Base-by-base conservation (phyloP, 1,140 invertebrate species). In the Idris sp. region DNA sequence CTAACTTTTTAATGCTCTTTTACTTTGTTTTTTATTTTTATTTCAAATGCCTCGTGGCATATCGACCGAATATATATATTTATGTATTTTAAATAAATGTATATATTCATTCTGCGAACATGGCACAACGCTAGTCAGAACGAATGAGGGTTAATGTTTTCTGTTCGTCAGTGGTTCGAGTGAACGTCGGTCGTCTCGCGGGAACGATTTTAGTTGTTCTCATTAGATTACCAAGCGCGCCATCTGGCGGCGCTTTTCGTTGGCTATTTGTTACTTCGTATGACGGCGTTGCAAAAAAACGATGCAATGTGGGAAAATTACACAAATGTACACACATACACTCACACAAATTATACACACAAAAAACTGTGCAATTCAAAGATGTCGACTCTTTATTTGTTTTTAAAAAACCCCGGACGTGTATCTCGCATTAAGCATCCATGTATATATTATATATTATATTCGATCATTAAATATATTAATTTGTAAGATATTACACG, bases 391-490 rank as follows among this genome's bases (percentile, higher is more conserved):
- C 72, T 68, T 46, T 35, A 6, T 67, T 56, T 56, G 8, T 68
- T 51, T 13, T 38, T 28, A 44, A 6, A 4, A 41, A 49, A 46
- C 44, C 28, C 22, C 53, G 54, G 35, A 53, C 19, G 65, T 59
- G 28, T 65, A 36, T 53, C 26, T 67, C 51, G 40, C 46, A 62
- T 65, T 49, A 67, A 59, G 62, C 19, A 54, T 74, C 15, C 43
- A 71, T 74, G 64, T 74, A 71, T 61, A 68, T 69, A 75, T 25
- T 75, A 78, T 76, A 78, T 76, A 77, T 64, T 79, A 79, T 79
- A 78, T 80, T 81, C 71, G 46, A 79, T 76, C 72, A 77, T 82
- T 78, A 75, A 74, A n/a, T 76, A 64, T 62, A 65, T 80, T 83
- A 77, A 73, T 82, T 69, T 14, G 5, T 46, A 53, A 61, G 59